Conservation (phyloP, 2,113 vertebrate species). For the Tauraco erythrolophus region DNA sequence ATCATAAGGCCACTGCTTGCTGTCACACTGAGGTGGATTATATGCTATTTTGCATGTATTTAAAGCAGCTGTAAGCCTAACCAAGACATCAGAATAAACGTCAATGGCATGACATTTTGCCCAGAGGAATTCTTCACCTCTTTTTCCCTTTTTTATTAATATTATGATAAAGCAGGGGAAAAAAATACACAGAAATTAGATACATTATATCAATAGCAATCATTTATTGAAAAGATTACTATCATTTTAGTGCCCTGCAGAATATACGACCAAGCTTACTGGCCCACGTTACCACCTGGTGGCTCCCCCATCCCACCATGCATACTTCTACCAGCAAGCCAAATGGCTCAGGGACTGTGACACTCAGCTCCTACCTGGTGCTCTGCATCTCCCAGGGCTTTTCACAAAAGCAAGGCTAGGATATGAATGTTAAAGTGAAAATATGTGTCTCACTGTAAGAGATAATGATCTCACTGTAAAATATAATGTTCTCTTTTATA, state of each 20-base stretch:
- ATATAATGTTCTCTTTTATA: background rate
- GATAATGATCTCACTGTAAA: background rate
- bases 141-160: background rate
- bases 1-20: background rate
- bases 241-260: background rate
- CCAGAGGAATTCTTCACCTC: background rate
- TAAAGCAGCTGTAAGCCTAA: background rate
- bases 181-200: background rate
- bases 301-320: background rate
- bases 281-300: background rate
- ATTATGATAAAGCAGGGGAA: background rate
- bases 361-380: background rate
- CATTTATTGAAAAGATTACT: background rate
- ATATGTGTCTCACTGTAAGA: background rate
- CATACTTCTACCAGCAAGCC: background rate
- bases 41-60: background rate
- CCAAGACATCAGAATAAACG: background rate
- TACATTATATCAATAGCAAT: background rate
- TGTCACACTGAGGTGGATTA: background rate
- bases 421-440: background rate
- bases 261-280: background rate
- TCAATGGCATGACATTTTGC: background rate
- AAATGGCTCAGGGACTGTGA: background rate
- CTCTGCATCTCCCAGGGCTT: background rate
- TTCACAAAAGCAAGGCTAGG: background rate